Base-by-base conservation (phyloP, 2,888 invertebrate species). In the Latheticus oryzae region DNA sequence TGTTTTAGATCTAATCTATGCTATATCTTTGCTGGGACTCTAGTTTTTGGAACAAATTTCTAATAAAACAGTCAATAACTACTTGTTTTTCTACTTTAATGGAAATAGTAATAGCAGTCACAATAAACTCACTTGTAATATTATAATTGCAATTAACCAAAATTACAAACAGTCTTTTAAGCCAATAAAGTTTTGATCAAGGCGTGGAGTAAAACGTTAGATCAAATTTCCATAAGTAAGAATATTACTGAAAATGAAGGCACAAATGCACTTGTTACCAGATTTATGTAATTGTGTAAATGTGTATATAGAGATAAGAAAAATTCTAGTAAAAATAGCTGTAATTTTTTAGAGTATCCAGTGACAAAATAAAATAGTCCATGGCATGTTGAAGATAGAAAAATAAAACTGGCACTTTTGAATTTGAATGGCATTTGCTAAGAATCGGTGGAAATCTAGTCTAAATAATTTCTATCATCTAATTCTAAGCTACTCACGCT, bases 401-500 rank as follows among this genome's bases (percentile, higher is more conserved):
- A n/a, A n/a, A n/a, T n/a, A n/a, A n/a, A n/a, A n/a, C n/a, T n/a
- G n/a, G n/a, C n/a, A n/a, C n/a, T n/a, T n/a, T n/a, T n/a, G n/a
- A n/a, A n/a, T n/a, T n/a, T n/a, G n/a, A n/a, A n/a, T n/a, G n/a
- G n/a, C n/a, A n/a, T n/a, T n/a, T n/a, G n/a, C n/a, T n/a, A n/a
- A n/a, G n/a, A 19, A 19, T 28, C 28, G 43, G 24, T 47, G 13
- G 13, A 33, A 19, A 16, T 9, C 32, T 45, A 45, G 15, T 48
- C 48, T 48, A 50, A 26, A 28, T 15, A 35, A 38, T 9, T 5
- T 35, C 59, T 61, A 61, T 48, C 8, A 17, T 70, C 70, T 72
- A 70, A 63, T 58, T 62, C 76, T 77, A 87, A 85, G 73, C 89
- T 91, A 96, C 97, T 96, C 91, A 97, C 97, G 97, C 97, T 93